A percentile compares a stretch with the other conserved stretches of the same genome.
Conservation (phyloP, 2,113 vertebrate genomes). For the Rhagologus leucostigma region DNA sequence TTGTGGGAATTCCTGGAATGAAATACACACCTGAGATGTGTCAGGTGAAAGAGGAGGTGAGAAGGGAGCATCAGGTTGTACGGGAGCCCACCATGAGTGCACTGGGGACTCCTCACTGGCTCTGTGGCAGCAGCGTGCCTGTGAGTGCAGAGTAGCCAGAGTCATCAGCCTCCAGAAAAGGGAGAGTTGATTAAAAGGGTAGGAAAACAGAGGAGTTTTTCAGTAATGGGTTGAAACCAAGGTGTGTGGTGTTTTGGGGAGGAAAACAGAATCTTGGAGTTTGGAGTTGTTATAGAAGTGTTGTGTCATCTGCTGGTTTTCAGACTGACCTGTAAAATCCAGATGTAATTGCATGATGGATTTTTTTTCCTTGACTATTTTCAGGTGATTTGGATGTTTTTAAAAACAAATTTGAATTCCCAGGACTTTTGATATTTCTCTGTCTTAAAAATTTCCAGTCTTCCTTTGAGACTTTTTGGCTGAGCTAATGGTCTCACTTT, state of each 20-base stretch:
- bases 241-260: neutral
- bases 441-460: neutral
- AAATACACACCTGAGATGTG: neutral
- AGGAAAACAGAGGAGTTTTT: neutral
- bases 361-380: neutral
- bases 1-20: neutral
- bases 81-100: accelerated
- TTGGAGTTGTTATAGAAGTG: neutral
- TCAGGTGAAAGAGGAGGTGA: neutral
- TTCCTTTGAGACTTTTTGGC: neutral
- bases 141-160: accelerated
- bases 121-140: accelerated
- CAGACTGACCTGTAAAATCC: neutral
- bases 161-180: neutral
- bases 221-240: neutral
- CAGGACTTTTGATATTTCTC: neutral
- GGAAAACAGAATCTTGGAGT: neutral
- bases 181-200: neutral
- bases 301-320: neutral
- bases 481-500: neutral
- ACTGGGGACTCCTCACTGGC: accelerated
- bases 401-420: neutral
- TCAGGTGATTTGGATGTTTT: neutral
- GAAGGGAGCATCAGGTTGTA: accelerated
- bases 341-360: accelerated